These are phyloP conservation scores for Lycopodina hypogea DNA, from an alignment of 37 sponge, comb jelly and placozoan genomes.

Conservation along the genomic window DNA sequence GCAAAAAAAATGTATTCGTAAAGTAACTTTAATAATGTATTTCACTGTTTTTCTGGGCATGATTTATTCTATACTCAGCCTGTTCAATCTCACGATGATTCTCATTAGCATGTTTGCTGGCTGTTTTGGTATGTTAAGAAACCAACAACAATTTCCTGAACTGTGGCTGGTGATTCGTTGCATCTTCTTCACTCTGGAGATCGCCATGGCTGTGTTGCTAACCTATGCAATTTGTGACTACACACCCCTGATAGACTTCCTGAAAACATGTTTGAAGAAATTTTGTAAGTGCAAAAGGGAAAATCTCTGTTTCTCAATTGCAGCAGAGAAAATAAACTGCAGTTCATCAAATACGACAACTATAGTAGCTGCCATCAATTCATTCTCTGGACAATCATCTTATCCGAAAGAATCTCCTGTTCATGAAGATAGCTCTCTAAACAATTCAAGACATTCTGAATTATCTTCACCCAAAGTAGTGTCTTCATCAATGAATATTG, in stretches of 20 bases:
- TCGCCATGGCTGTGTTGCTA: constrained; percentile 31
- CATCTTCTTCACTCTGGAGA: constrained; percentile 22
- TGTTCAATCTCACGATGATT: constrained; percentile 15
- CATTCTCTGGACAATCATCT: too few species aligned
- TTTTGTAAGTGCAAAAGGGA: too few species aligned
- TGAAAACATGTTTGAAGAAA: constrained; percentile 6
- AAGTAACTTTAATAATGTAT: constrained; percentile 45
- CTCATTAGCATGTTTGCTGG: constrained; percentile 10
- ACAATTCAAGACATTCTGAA: too few species aligned
- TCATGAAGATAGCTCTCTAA: too few species aligned
- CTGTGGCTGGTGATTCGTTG: constrained; percentile 41
- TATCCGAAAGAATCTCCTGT: too few species aligned
- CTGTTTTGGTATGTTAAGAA: constrained; percentile 3
- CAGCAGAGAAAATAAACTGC: neutral
- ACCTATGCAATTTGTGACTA: constrained; percentile 40
- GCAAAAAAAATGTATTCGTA: constrained; percentile 35
- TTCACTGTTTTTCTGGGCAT: constrained; percentile 46
- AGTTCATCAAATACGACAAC: too few species aligned
- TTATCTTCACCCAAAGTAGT: too few species aligned
- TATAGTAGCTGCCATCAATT: too few species aligned
- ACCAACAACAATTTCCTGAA: neutral
- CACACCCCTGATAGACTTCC: constrained; percentile 3
- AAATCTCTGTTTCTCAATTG: too few species aligned
- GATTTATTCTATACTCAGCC: constrained; percentile 34
- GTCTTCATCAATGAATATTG: too few species aligned